These are phyloP conservation scores for Montipora cactus DNA, from an alignment of 64 coral and sea anemone species.

Conservation along the genomic window DNA sequence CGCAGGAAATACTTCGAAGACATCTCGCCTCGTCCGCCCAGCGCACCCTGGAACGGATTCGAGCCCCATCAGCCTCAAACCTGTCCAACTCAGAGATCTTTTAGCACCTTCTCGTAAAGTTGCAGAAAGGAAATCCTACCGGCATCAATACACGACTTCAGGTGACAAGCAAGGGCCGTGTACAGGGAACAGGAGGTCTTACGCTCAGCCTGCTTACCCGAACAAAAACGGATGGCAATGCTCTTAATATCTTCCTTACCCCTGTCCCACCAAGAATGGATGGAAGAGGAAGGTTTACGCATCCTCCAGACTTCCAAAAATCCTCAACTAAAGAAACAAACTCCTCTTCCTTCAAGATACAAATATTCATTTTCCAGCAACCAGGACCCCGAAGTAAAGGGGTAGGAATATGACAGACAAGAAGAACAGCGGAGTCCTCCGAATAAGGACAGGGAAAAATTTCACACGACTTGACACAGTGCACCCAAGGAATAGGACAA, in stretches of 20 bases:
- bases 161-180: background rate
- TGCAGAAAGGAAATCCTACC: background rate
- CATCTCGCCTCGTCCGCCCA: no score
- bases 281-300: background rate
- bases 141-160: background rate
- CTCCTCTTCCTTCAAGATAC: background rate
- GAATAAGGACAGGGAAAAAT: slow-evolving; percentile 1
- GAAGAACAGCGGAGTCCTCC: background rate
- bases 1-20: no score
- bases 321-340: background rate
- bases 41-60: no score
- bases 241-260: slow-evolving; percentile 19
- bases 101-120: background rate
- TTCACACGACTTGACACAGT: background rate
- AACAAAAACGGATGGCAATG: background rate
- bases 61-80: no score
- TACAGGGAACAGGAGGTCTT: background rate
- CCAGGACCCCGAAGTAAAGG: background rate
- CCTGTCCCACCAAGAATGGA: slow-evolving; percentile 60
- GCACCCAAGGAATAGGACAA: background rate
- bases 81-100: no score
- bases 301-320: slow-evolving; percentile 16
- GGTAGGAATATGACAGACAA: background rate
- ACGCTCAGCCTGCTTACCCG: rapidly evolving
- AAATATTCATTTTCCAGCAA: background rate